Percentiles rank a stretch among this genome's conserved stretches.
phyloP scores from a whole-genome alignment of 2,888 invertebrate species.

The Tetrapedia diversipes region DNA sequence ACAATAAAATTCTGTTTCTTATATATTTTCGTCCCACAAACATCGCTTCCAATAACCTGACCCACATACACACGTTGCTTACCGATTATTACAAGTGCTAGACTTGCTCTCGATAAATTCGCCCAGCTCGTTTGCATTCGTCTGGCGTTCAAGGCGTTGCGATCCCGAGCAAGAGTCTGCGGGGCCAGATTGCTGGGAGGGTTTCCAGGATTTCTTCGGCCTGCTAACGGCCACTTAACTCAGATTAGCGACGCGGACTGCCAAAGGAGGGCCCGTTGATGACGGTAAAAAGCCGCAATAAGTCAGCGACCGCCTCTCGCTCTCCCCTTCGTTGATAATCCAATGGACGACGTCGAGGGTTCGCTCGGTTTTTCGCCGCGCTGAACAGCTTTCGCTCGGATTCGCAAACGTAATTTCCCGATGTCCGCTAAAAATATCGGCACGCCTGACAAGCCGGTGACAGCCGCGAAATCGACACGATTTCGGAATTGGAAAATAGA shows the following conservation, averaged over 20 bases:
- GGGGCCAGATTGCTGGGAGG: conserved; percentile 38
- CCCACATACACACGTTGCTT: too few species aligned
- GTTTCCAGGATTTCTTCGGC: conserved; percentile 60
- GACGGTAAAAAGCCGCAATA: conserved; percentile 61
- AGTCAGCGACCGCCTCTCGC: conserved; percentile 45
- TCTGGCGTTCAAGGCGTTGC: neutral
- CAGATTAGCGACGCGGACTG: conserved; percentile 70
- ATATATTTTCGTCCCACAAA: too few species aligned
- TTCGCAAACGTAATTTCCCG: conserved; percentile 52
- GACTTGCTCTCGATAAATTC: neutral
- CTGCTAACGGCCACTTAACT: conserved; percentile 72
- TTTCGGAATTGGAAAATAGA: conserved; percentile 32
- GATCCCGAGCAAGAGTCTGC: conserved; percentile 1
- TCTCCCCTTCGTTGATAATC: conserved; percentile 52
- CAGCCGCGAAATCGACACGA: conserved; percentile 29
- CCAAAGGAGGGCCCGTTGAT: conserved; percentile 39
- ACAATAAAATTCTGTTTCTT: too few species aligned
- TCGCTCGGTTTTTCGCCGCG: conserved; percentile 19
- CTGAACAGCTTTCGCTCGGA: neutral
- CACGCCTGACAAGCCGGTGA: conserved; percentile 12
- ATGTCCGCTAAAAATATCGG: conserved; percentile 42
- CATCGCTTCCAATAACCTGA: too few species aligned
- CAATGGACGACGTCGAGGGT: conserved; percentile 41
- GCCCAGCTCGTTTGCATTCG: conserved; percentile 20
- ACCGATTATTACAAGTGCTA: too few species aligned